phyloP scores from a whole-genome alignment of 2,797 vertebrate species.

The Artibeus lituratus region DNA sequence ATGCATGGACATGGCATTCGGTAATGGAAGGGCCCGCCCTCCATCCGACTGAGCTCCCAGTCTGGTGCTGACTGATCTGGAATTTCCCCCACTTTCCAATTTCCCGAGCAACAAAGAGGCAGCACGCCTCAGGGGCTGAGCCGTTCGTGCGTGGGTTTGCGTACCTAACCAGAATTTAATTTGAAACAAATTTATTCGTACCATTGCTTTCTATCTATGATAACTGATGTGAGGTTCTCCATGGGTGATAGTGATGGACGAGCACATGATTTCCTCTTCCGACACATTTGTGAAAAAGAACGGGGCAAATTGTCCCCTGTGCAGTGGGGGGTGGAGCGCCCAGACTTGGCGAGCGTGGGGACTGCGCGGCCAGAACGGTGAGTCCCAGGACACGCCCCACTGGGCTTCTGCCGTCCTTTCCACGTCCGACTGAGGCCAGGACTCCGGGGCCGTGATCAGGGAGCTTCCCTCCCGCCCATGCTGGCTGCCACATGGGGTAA shows the following conservation, averaged over 20 bases:
- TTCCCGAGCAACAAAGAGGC: not conserved
- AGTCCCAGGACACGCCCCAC: fast-evolving
- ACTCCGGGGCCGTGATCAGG: not conserved
- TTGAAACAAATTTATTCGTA: not conserved
- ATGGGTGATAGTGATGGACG: not conserved
- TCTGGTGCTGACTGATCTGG: not conserved
- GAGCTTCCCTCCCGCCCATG: not conserved
- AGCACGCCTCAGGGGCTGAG: not conserved
- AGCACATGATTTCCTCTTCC: not conserved
- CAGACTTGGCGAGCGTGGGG: not conserved
- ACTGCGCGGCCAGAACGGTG: fast-evolving
- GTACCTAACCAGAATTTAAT: not conserved
- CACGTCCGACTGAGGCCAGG: not conserved
- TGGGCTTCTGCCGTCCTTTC: not conserved
- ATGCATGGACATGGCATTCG: fast-evolving
- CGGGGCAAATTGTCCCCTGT: not conserved
- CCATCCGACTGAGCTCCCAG: not conserved
- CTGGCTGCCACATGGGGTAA: not conserved
- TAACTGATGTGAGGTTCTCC: not conserved
- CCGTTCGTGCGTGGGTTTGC: not conserved
- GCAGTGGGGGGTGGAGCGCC: not conserved
- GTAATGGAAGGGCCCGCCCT: fast-evolving
- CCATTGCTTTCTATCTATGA: not conserved
- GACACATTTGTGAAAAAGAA: not conserved
- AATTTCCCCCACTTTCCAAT: not conserved